Evolutionary conservation across 2,888 invertebrate species (phyloP), one percentile per base, ranked within the genome.

Genomic region (Endotricha flammealis): DNA sequence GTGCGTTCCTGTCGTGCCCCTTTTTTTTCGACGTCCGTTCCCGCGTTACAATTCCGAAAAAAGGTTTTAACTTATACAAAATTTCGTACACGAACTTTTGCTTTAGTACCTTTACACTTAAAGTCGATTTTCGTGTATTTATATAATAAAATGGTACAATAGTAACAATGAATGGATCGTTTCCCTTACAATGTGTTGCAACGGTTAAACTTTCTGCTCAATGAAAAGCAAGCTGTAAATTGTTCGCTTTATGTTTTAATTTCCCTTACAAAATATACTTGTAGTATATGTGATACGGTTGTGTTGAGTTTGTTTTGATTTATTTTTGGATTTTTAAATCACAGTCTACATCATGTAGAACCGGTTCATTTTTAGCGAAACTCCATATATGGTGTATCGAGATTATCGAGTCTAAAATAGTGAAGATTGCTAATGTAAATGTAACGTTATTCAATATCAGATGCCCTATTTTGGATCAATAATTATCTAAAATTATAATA

Each of bases 21-120:
- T 82, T 83, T 85, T n/a, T 83, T 82, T 83, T 70, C 34, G 79
- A 82, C 85, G 86, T 86, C 85, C 85, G 81, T 83, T 81, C 75
- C 69, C 67, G 64, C 62, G 57, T 53, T 50, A 54, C 55, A 44
- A 48, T 46, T 36, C 35, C 39, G 47, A 44, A 42, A 53, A 63
- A 70, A 57, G 47, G 55, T 38, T 58, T 28, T 52, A 69, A 58
- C 44, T 45, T 39, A 47, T 53, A 24, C 5, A 33, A 10, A 29
- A 32, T 17, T 20, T 10, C 13, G 10, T 32, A 42, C 9, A 8
- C 22, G 9, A 68, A 44, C 41, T 39, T 40, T 17, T 31, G 41
- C 51, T 44, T 42, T 67, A 41, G 6, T 0, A 0, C 2, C 0
- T 0, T 1, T 1, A n/a, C 1, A 0, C 1, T 9, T 48, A 64